Conservation (phyloP, 2,888 invertebrate genomes). For the Drosophila quasianomalipes region DNA sequence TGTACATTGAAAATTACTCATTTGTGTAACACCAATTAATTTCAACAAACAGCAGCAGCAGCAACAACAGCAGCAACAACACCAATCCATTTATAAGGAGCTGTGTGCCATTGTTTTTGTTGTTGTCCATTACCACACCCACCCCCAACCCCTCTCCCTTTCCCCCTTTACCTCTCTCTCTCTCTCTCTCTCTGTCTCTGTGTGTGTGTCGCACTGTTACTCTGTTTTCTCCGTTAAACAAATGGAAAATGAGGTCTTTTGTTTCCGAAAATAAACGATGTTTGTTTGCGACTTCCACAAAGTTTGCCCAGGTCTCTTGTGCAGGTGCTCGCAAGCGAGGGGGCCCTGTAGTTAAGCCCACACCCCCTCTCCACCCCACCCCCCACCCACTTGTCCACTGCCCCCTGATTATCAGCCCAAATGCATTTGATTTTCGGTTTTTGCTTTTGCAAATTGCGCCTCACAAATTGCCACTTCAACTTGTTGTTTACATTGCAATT, state of each 20-base stretch:
- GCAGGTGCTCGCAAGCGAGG: constrained; percentile 51
- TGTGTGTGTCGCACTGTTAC: constrained; percentile 2
- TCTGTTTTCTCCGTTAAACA: constrained; percentile 57
- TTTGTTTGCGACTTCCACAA: constrained; percentile 59
- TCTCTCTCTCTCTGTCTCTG: neutral
- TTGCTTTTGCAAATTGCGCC: constrained; percentile 34
- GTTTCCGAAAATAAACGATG: constrained; percentile 81
- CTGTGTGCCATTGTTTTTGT: constrained; percentile 42
- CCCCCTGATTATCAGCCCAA: constrained; percentile 47
- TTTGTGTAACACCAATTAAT: constrained; percentile 83
- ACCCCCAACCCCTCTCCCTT: neutral
- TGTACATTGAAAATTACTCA: constrained; percentile 82
- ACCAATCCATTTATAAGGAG: constrained; percentile 66
- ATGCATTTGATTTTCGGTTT: constrained; percentile 62
- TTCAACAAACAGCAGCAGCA: constrained; percentile 73
- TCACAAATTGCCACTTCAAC: constrained; percentile 63
- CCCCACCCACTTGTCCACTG: neutral
- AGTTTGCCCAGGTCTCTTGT: constrained; percentile 36
- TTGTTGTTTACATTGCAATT: constrained; percentile 73
- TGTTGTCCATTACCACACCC: constrained; percentile 35
- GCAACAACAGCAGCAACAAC: constrained; percentile 37
- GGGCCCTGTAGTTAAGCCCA: neutral
- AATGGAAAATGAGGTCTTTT: constrained; percentile 80
- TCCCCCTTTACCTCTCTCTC: too few relatives aligned
- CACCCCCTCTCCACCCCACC: neutral